Conservation (phyloP, 2,888 invertebrate species). For the Esperia sulphurella region DNA sequence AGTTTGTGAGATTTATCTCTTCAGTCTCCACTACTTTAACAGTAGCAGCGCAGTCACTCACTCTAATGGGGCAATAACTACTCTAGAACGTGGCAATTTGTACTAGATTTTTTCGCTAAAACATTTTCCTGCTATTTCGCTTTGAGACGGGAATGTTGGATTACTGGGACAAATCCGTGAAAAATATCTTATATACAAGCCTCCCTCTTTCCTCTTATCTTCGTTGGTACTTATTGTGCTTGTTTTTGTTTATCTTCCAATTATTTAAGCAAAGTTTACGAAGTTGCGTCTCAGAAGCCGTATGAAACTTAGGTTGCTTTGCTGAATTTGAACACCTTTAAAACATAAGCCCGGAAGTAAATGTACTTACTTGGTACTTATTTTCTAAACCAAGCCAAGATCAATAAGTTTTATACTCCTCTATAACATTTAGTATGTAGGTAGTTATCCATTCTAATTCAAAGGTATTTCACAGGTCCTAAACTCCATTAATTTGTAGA, state of each 20-base stretch:
- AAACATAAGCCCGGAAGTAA: no score
- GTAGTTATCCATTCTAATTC: no score
- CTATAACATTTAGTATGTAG: no score
- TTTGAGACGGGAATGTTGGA: constrained; percentile 35
- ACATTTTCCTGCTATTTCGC: constrained; percentile 47
- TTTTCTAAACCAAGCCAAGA: no score
- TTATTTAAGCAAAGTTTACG: constrained; percentile 10
- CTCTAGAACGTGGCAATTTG: constrained; percentile 57
- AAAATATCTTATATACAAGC: constrained; percentile 26
- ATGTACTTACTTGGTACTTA: no score
- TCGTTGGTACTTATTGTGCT: constrained; percentile 5
- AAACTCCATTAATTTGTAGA: constrained; percentile 1
- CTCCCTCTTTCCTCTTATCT: constrained; percentile 17
- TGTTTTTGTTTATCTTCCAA: constrained; percentile 14
- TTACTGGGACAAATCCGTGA: constrained; percentile 33
- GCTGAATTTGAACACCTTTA: no score
- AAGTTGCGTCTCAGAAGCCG: background rate
- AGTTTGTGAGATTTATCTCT: constrained; percentile 48
- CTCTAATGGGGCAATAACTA: constrained; percentile 65
- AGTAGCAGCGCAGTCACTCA: constrained; percentile 42
- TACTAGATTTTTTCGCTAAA: constrained; percentile 47
- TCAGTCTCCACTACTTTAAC: constrained; percentile 47
- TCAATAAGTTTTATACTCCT: no score
- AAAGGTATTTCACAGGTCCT: background rate
- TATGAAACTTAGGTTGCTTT: no score